Percentiles rank a stretch among this genome's conserved stretches.
These are phyloP conservation scores for Ennomos erosarius DNA, from an alignment of 2,888 invertebrate species.

Conservation along the genomic window DNA sequence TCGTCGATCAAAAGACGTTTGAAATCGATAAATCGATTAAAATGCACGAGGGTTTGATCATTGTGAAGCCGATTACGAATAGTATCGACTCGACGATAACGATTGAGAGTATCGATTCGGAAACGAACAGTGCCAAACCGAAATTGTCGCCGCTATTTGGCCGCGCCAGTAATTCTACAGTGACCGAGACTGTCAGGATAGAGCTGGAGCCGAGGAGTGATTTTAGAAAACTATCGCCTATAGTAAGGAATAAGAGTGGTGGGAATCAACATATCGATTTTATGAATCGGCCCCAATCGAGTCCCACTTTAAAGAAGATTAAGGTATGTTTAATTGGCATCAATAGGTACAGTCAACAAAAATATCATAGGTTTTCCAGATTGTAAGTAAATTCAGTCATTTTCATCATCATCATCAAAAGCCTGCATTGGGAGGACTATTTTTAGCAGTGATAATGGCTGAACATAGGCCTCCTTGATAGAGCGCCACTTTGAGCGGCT, in stretches of 20 bases:
- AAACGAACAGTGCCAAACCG: constrained; percentile 62
- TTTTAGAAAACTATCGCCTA: constrained; percentile 76
- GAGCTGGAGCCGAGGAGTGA: constrained; percentile 75
- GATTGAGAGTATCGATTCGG: constrained; percentile 70
- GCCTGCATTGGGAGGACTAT: too few species aligned
- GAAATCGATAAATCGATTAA: constrained; percentile 40
- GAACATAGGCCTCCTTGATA: too few species aligned
- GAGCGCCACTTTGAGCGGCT: neutral
- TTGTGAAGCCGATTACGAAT: constrained; percentile 70
- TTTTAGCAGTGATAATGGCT: too few species aligned
- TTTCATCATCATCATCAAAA: too few species aligned
- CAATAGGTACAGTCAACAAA: too few species aligned
- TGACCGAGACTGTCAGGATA: constrained; percentile 62
- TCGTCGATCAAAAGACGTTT: constrained; percentile 48
- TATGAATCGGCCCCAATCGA: constrained; percentile 73
- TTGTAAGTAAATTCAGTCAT: too few species aligned
- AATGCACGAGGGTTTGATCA: constrained; percentile 61
- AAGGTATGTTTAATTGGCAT: constrained; percentile 61
- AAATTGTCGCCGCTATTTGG: constrained; percentile 78
- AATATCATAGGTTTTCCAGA: too few species aligned
- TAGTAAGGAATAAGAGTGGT: constrained; percentile 61
- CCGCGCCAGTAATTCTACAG: constrained; percentile 57
- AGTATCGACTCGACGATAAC: constrained; percentile 76
- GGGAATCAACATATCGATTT: constrained; percentile 71
- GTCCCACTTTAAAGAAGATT: constrained; percentile 67